phyloP scores from a whole-genome alignment of 2,797 vertebrate genomes.

The Gephyroberyx darwinii region DNA sequence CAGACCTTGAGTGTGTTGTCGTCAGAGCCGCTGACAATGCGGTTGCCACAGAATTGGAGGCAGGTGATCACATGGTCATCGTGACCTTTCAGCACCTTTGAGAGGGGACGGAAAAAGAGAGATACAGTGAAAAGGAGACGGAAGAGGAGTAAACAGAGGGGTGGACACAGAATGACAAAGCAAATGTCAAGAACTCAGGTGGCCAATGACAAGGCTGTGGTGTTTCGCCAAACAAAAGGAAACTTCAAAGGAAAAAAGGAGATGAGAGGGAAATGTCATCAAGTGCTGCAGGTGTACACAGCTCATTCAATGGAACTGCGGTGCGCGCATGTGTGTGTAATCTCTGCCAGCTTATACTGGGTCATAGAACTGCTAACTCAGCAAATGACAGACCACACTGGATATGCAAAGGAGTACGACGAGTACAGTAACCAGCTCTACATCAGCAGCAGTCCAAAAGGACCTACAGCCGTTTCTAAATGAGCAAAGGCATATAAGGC shows the following conservation, averaged over 20 bases:
- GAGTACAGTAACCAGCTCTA: constrained; percentile 54
- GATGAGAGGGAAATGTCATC: constrained; percentile 58
- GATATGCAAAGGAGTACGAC: constrained; percentile 52
- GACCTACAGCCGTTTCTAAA: constrained; percentile 36
- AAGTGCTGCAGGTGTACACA: constrained; percentile 51
- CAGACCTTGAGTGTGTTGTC: constrained; percentile 99
- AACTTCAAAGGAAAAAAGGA: constrained; percentile 47
- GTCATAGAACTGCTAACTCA: constrained; percentile 66
- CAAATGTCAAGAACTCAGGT: constrained; percentile 27
- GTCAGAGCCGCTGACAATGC: constrained; percentile 98
- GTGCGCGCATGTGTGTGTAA: constrained; percentile 8
- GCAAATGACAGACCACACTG: constrained; percentile 58
- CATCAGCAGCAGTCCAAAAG: constrained; percentile 38
- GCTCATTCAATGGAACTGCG: constrained; percentile 25
- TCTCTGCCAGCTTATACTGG: constrained; percentile 33
- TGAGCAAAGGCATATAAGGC: constrained; percentile 25
- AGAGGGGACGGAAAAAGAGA: constrained; percentile 31
- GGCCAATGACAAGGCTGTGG: constrained; percentile 31
- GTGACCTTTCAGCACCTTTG: constrained; percentile 98
- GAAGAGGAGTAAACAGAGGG: neutral
- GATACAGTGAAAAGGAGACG: constrained; percentile 11
- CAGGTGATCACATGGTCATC: constrained; percentile 99
- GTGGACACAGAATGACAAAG: constrained; percentile 29
- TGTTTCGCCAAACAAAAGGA: constrained; percentile 12
- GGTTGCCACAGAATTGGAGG: constrained; percentile 98